Base-by-base conservation (phyloP, 2,797 vertebrate species). In the Chrysocyon brachyurus region DNA sequence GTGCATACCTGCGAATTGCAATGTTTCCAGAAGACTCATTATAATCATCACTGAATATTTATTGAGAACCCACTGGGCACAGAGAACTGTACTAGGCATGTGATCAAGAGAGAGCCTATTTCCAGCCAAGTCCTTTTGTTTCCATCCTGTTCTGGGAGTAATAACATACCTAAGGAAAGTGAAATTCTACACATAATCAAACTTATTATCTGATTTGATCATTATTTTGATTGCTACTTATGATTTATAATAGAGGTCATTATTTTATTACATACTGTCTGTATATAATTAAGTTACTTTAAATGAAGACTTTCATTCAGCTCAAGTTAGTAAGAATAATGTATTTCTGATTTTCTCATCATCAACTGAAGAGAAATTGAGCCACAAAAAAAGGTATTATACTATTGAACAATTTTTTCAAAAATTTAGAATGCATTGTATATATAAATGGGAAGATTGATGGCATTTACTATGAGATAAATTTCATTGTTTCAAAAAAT, bases 181-280 rank as follows among this genome's bases (percentile, higher is more conserved):
- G 95, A 31, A 84, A 97, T 98, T 98, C 96, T 98, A 96, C 97
- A 98, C 98, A 97, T 97, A 98, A 99, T 98, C 98, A 98, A 98
- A 98, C 98, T 98, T 98, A 98, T 98, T 99, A 98, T 98, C 98
- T 98, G 97, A 96, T 97, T 98, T 98, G 98, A 98, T 99, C 98
- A 98, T 98, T 98, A 98, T 98, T 99, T 98, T 98, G 98, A 98
- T 99, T 98, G 98, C 98, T 98, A 98, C 98, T 99, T 99, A 98
- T 98, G 96, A 98, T 98, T 97, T 97, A 96, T 98, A 98, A 98
- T 98, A 97, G 98, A 98, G 98, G 98, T 98, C 98, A 98, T 98
- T 98, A 98, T 98, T 99, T 98, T 98, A 98, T 98, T 98, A 96
- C 95, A 96, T 97, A 91, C 88, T 98, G 98, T 98, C 97, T 97